Percentiles rank a stretch among this genome's conserved stretches.
These are phyloP conservation scores for Therioaphis trifolii DNA, from an alignment of 2,888 invertebrate genomes.

Conservation along the genomic window DNA sequence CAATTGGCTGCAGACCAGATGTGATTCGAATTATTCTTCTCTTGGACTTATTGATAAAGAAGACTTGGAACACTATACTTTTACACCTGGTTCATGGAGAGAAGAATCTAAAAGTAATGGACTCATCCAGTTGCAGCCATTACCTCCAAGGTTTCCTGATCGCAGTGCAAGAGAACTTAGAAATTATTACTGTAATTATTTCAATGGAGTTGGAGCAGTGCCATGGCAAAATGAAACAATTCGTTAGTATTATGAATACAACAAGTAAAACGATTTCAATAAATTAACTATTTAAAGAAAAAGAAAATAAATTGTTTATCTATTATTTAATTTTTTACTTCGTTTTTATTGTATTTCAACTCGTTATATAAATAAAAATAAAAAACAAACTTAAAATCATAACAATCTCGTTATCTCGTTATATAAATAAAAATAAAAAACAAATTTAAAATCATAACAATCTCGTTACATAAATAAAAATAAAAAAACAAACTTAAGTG, in stretches of 20 bases:
- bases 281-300: slow-evolving; percentile 43
- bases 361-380: too few relatives aligned
- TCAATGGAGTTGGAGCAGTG: slow-evolving; percentile 41
- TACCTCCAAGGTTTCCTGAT: slow-evolving; percentile 28
- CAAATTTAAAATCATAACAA: slow-evolving; percentile 7
- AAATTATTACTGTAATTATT: slow-evolving; percentile 42
- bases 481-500: slow-evolving; percentile 22
- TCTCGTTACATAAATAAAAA: slow-evolving; percentile 12
- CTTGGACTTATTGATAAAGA: slow-evolving; percentile 55
- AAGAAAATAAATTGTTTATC: slow-evolving; percentile 41
- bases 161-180: slow-evolving; percentile 39
- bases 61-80: slow-evolving; percentile 43
- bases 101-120: slow-evolving; percentile 41
- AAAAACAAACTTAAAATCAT: too few relatives aligned
- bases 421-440: slow-evolving; percentile 27
- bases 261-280: too few relatives aligned
- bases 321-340: slow-evolving; percentile 46
- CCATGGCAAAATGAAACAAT: slow-evolving; percentile 52
- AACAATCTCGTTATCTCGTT: too few relatives aligned
- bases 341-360: slow-evolving; percentile 39
- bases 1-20: slow-evolving; percentile 58
- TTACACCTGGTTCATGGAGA: slow-evolving; percentile 54
- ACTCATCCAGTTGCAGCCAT: too few relatives aligned
- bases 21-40: slow-evolving; percentile 49
- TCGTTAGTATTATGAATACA: slow-evolving; percentile 42